Base-by-base conservation (phyloP, 2,113 vertebrate species). In the Cololabis saira region DNA sequence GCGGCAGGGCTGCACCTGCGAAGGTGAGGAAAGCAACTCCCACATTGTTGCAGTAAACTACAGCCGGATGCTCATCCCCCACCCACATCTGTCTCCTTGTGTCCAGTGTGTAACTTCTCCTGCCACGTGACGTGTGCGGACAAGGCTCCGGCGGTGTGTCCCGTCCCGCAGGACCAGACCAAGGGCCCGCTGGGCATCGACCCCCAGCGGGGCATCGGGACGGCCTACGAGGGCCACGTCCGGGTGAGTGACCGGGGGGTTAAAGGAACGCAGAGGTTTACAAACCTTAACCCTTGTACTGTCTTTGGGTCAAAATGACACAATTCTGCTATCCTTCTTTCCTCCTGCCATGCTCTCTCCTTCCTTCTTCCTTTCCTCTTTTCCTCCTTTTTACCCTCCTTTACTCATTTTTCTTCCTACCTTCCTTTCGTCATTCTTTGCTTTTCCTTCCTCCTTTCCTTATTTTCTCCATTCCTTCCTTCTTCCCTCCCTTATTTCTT, bases 61-160 rank as follows among this genome's bases (percentile, higher is more conserved):
- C n/a, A n/a, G n/a, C 2, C 48, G 0, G 16, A 15, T 27, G 0
- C 33, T 41, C 48, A 1, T 24, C 0, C 12, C 3, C 41, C 19
- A 5, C n/a, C 5, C 10, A 61, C 42, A 49, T 53, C 3, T 12
- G 13, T 45, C 3, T 77, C 15, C 8, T 42, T 18, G 5, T 83
- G 10, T 81, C n/a, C 62, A 99, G 97, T 95, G 3, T 99, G 98
- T 89, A 96, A 96, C 68, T 99, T 99, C 90, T 98, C 96, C 13
- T 99, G 97, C 91, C 98, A 99, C 0, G 98, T 99, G 70, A 99
- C 96, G 0, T 99, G 98, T 89, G 98, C 97, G 51, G 98, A 99
- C 91, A 99, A 98, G 86, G 98, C 96, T 58, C 97, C 98, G 0
- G 94, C 97, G 0, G 90, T 96, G 1, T 99, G 98, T 84, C 98